phyloP scores from a whole-genome alignment of 2,888 invertebrate genomes.

The Cryptocheilus praepositus region DNA sequence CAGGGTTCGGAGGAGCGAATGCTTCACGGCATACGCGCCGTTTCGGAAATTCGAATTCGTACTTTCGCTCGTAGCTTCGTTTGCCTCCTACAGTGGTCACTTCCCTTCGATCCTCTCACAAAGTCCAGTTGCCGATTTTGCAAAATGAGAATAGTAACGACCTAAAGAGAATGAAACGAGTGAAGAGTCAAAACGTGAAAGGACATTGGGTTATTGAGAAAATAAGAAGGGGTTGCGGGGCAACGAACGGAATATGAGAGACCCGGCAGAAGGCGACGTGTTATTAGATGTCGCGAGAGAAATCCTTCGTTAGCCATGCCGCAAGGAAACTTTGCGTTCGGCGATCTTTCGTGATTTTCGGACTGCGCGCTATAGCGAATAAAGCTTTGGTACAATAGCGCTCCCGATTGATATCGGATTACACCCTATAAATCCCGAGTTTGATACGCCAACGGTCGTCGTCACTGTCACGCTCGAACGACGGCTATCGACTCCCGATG shows the following conservation, averaged over 20 bases:
- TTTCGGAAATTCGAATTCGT: slow-evolving; percentile 21
- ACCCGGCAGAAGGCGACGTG: too few relatives aligned
- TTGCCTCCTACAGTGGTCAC: too few relatives aligned
- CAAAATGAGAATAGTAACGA: too few relatives aligned
- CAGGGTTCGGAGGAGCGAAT: slow-evolving; percentile 31
- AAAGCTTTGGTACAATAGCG: slow-evolving; percentile 40
- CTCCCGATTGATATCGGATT: slow-evolving; percentile 44
- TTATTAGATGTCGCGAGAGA: slow-evolving; percentile 36
- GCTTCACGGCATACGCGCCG: slow-evolving; percentile 27
- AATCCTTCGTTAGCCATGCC: too few relatives aligned
- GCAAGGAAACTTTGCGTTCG: slow-evolving; percentile 46
- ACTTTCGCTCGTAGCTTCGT: too few relatives aligned
- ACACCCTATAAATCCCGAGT: slow-evolving; percentile 26
- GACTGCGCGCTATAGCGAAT: slow-evolving; percentile 23
- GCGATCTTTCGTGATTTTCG: too few relatives aligned
- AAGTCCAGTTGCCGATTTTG: too few relatives aligned
- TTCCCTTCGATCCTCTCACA: too few relatives aligned
- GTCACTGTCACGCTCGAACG: slow-evolving; percentile 20
- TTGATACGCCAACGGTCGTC: slow-evolving; percentile 24
- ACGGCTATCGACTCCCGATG: too few relatives aligned
- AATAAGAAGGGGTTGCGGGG: slow-evolving; percentile 24
- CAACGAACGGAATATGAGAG: slow-evolving; percentile 22
- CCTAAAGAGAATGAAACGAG: too few relatives aligned
- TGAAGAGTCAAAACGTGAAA: too few relatives aligned
- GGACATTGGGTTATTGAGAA: too few relatives aligned